A percentile compares a stretch with the other conserved stretches of the same genome.
These are phyloP conservation scores for Chouioia cunea DNA, from an alignment of 2,888 invertebrate species.

Conservation along the genomic window DNA sequence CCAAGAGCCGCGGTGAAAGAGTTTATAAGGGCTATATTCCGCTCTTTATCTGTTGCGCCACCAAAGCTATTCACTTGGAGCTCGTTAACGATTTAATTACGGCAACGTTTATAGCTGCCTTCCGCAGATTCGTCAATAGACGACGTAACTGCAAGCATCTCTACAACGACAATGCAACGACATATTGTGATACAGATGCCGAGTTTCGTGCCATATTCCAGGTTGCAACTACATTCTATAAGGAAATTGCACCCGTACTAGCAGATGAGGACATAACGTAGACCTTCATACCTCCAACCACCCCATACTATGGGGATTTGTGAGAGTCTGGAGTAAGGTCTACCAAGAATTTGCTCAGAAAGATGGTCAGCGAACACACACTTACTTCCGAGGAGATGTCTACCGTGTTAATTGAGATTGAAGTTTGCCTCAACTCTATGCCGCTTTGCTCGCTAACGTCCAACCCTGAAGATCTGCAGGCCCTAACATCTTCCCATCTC, in stretches of 20 bases:
- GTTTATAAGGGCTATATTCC: no score
- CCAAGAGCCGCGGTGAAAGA: no score
- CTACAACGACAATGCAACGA: neutral
- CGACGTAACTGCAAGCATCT: slow-evolving; percentile 1
- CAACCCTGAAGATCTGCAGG: neutral
- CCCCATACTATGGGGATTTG: slow-evolving; percentile 5
- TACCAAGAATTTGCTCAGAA: neutral
- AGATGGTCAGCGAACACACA: neutral
- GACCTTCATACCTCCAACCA: no score
- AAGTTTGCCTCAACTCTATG: slow-evolving; percentile 17
- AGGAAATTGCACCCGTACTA: no score
- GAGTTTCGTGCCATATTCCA: no score
- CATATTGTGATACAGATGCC: no score
- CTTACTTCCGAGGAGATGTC: no score
- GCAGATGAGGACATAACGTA: neutral
- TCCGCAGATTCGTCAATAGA: neutral
- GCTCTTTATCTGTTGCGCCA: no score
- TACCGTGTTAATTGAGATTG: neutral
- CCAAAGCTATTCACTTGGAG: no score
- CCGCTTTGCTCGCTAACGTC: neutral
- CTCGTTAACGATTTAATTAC: neutral
- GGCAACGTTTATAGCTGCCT: neutral
- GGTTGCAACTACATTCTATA: no score
- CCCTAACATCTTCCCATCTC: neutral
- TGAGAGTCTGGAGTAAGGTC: neutral